These are phyloP conservation scores for Galeopsomyia nigrocyanea DNA, from an alignment of 2,888 invertebrate genomes.

Conservation along the genomic window DNA sequence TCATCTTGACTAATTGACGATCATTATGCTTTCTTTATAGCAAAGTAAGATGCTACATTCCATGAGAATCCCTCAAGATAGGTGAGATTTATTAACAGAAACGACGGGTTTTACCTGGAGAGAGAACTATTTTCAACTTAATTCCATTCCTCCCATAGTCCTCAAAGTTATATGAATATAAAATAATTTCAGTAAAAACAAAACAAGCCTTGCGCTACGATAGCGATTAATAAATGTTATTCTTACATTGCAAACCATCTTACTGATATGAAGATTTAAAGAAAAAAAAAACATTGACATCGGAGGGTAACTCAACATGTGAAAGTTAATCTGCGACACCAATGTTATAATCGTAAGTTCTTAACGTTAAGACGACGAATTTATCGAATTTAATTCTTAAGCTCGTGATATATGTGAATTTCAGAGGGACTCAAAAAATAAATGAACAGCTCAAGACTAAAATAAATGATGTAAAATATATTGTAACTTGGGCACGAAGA, in stretches of 20 bases:
- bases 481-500: constrained; percentile 34
- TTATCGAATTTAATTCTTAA: constrained; percentile 45
- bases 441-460: constrained; percentile 42
- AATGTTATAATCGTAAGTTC: constrained; percentile 35
- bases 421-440: constrained; percentile 43
- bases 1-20: constrained; percentile 33
- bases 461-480: constrained; percentile 41
- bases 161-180: constrained; percentile 55
- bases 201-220: constrained; percentile 27
- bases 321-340: constrained; percentile 42
- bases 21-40: constrained; percentile 71
- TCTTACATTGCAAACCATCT: constrained; percentile 40
- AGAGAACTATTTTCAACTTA: constrained; percentile 55
- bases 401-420: constrained; percentile 46
- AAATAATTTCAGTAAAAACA: constrained; percentile 29
- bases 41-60: constrained; percentile 84
- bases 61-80: constrained; percentile 80
- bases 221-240: constrained; percentile 44
- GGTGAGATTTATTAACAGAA: constrained; percentile 70
- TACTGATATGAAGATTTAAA: constrained; percentile 14
- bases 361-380: constrained; percentile 43
- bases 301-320: constrained; percentile 32
- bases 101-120: constrained; percentile 38
- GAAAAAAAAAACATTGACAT: constrained; percentile 32
- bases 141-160: constrained; percentile 52